Base-by-base conservation (phyloP, 2,888 invertebrate species). In the Bellardia pandia region DNA sequence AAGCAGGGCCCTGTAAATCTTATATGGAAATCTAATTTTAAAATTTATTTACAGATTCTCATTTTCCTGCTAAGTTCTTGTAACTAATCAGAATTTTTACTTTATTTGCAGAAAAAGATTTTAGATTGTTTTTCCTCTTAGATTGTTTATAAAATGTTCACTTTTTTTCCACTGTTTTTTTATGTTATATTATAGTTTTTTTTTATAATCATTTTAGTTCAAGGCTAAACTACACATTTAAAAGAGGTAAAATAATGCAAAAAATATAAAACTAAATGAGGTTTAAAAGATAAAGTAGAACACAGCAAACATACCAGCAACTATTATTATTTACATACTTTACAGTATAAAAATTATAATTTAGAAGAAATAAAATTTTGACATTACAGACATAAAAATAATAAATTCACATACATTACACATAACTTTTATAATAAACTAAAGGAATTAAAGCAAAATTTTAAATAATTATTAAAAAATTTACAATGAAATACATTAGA, bases 171-270 rank as follows among this genome's bases (percentile, higher is more conserved):
- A 33, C 8, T 11, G 33, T 33, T 16, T 62, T 37, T 37, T 37
- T 37, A n/a, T n/a, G 33, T 37, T 37, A 60, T 33, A 60, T 33
- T 13, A 37, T 62, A 23, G 23, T 23, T 23, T 23, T 62, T 62
- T 62, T 37, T 62, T 62, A 60, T 60, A 60, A 60, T 33, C 37
- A 62, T 62, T 62, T 62, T 62, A 62, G 62, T 62, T 62, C 62
- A 62, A 62, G 62, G 62, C 62, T 62, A 37, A 62, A 62, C 37
- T 62, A 37, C 5, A 62, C 37, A 37, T 62, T 14, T 1, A 56
- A 56, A 62, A 62, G 37, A 62, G 62, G 13, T 62, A 37, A 37
- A 62, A 62, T 62, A 62, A 14, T 62, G n/a, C n/a, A 62, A 37
- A 14, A 62, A 6, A 9, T 30, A 30, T n/a, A 58, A 58, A 33